Evolutionary conservation across 2,113 vertebrate species (phyloP).

Genomic region (Podilymbus podiceps): DNA sequence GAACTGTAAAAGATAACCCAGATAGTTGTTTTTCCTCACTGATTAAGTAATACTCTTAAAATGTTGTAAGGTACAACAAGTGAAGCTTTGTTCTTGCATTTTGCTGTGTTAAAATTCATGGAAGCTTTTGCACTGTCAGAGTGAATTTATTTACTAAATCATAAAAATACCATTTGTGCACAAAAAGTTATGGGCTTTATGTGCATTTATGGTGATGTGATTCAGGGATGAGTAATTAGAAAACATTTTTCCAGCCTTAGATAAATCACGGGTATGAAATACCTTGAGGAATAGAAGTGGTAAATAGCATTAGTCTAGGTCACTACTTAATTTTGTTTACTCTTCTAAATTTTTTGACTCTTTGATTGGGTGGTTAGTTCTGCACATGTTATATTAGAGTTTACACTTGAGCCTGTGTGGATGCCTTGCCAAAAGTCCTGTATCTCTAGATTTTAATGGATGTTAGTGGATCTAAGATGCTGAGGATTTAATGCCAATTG

Average conservation of each 20-base stretch:
- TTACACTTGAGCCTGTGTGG: background rate
- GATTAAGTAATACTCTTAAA: background rate
- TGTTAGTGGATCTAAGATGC: background rate
- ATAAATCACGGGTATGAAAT: background rate
- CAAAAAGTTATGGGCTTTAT: accelerated
- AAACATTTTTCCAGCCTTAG: background rate
- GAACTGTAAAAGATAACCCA: background rate
- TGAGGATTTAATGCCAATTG: background rate
- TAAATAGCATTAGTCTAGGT: background rate
- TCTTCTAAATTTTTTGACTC: background rate
- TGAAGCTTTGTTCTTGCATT: background rate
- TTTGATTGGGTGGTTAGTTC: background rate
- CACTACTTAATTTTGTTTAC: background rate
- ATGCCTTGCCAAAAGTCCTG: accelerated
- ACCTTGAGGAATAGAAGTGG: background rate
- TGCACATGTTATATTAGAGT: background rate
- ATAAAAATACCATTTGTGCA: background rate
- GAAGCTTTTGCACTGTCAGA: background rate
- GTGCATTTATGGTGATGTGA: background rate
- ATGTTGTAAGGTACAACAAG: background rate
- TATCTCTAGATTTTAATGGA: background rate
- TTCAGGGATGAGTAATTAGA: background rate
- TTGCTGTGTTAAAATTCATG: background rate
- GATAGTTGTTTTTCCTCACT: background rate
- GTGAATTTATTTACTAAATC: background rate